Conservation (phyloP, 2,888 invertebrate genomes). For the Ptychoptera contaminata region DNA sequence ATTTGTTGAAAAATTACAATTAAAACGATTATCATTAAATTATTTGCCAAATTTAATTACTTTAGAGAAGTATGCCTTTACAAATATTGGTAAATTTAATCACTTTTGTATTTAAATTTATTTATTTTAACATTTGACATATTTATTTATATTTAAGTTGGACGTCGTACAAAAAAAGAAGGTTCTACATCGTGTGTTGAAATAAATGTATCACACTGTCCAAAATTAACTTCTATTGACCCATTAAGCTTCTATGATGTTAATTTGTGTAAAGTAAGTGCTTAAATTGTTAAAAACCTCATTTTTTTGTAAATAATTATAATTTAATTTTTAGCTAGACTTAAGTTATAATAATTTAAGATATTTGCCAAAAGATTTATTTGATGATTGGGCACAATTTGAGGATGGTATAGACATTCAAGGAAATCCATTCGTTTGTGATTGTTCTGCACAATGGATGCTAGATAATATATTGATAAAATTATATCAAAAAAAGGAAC, state of each 20-base stretch:
- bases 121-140: neutral
- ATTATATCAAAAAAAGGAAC: constrained; percentile 5
- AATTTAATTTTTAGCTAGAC: constrained; percentile 6
- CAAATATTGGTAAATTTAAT: constrained; percentile 4
- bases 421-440: constrained; percentile 10
- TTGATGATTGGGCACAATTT: constrained; percentile 6
- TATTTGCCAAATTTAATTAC: constrained; percentile 6
- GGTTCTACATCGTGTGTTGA: constrained; percentile 3
- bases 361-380: constrained; percentile 2
- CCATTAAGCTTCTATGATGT: constrained; percentile 1
- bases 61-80: constrained; percentile 5
- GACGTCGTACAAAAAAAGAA: neutral
- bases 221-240: constrained; percentile 2
- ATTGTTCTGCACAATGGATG: constrained; percentile 9
- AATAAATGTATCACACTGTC: constrained; percentile 5
- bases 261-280: constrained; percentile 3
- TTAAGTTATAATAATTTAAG: constrained; percentile 10
- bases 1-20: constrained; percentile 3
- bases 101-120: neutral
- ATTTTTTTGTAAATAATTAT: neutral
- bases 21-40: constrained; percentile 5
- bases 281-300: neutral
- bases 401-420: constrained; percentile 8
- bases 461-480: constrained; percentile 4
- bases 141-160: neutral